These are phyloP conservation scores for Chrysoperla carnea DNA, from an alignment of 1,140 invertebrate species.

Conservation along the genomic window DNA sequence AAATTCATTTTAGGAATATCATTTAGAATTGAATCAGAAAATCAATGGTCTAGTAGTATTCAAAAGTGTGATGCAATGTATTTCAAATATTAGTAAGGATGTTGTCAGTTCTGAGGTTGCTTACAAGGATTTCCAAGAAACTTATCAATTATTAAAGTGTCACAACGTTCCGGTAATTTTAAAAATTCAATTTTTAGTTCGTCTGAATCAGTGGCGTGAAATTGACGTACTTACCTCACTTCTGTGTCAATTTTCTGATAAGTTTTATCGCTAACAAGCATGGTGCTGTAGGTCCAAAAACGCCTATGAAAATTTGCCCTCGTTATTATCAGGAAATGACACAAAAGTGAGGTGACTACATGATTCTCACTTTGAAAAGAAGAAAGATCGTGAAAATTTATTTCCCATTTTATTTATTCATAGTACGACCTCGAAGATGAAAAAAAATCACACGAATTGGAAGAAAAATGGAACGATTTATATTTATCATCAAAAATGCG, in stretches of 20 bases:
- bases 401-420: too few species aligned
- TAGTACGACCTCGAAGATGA: slow-evolving; percentile 30
- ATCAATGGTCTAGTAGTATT: slow-evolving; percentile 63
- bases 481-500: slow-evolving; percentile 48
- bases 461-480: slow-evolving; percentile 46
- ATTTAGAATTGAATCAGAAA: slow-evolving; percentile 41
- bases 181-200: slow-evolving; percentile 7
- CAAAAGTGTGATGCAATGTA: slow-evolving; percentile 67
- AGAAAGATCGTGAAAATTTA: too few species aligned
- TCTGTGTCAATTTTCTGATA: too few species aligned
- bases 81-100: slow-evolving; percentile 50
- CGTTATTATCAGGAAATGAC: too few species aligned
- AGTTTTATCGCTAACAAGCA: too few species aligned
- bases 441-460: slow-evolving; percentile 33
- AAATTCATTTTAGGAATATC: slow-evolving; percentile 24
- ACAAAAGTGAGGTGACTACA: too few species aligned
- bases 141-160: slow-evolving; percentile 33
- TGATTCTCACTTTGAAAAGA: too few species aligned
- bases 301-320: too few species aligned
- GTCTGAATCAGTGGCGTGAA: slow-evolving; percentile 6
- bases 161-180: slow-evolving; percentile 31
- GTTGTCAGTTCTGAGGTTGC: slow-evolving; percentile 57
- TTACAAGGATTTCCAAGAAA: slow-evolving; percentile 46
- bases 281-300: too few species aligned
- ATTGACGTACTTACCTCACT: too few species aligned